A percentile compares a stretch with the other conserved stretches of the same genome.
These are phyloP conservation scores for Whitmania pigra DNA, from an alignment of 1,140 invertebrate species.

Conservation along the genomic window DNA sequence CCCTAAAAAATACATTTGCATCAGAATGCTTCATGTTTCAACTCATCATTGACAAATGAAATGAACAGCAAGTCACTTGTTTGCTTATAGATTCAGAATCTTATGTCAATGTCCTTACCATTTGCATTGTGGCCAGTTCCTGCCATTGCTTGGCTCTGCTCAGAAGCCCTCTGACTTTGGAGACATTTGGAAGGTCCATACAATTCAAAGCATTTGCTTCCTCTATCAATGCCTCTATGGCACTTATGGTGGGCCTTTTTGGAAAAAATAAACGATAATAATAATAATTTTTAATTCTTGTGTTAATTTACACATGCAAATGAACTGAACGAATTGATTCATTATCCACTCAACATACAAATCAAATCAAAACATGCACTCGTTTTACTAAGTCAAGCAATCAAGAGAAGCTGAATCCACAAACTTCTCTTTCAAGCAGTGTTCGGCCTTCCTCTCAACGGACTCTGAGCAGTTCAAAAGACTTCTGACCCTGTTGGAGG, in stretches of 20 bases:
- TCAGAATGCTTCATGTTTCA: not conserved
- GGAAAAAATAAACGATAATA: not conserved
- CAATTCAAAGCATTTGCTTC: not conserved
- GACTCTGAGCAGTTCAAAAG: not conserved
- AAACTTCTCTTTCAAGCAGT: not conserved
- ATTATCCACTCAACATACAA: no score
- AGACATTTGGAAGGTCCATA: not conserved
- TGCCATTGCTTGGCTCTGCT: not conserved
- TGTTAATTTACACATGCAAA: no score
- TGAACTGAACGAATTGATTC: no score
- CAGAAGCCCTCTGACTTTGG: conserved; percentile 6
- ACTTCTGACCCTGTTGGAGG: not conserved
- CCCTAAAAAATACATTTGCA: not conserved
- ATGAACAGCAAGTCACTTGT: no score
- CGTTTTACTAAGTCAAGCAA: not conserved
- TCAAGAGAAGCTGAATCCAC: not conserved
- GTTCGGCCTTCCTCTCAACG: conserved; percentile 1
- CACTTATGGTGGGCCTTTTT: not conserved
- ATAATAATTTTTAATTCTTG: no score
- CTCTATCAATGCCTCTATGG: not conserved
- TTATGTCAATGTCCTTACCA: not conserved
- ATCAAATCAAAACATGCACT: not conserved
- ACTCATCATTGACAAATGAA: no score
- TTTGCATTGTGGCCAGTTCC: not conserved
- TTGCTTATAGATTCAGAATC: no score